These are phyloP conservation scores for Trichonephila clavata DNA, from an alignment of 1,140 invertebrate species.

Conservation along the genomic window DNA sequence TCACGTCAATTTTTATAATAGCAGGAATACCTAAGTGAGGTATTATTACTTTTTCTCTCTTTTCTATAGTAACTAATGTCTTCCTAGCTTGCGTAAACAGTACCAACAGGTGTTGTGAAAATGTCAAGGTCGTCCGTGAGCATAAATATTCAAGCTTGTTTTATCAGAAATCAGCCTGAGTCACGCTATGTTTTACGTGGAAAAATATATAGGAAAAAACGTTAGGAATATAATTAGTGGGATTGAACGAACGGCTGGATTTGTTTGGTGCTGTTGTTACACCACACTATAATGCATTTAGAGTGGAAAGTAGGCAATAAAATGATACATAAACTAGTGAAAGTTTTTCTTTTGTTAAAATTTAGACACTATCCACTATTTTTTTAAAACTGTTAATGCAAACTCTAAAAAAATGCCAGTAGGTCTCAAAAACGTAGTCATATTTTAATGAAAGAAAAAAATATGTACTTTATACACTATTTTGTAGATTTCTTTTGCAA, in stretches of 20 bases:
- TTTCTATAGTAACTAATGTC: conserved; percentile 26
- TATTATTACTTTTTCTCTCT: neutral
- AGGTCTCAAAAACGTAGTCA: no score
- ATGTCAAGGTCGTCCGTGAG: conserved; percentile 38
- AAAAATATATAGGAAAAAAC: neutral
- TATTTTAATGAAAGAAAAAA: no score
- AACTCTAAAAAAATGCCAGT: no score
- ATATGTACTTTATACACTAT: no score
- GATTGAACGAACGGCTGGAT: no score
- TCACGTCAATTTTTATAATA: neutral
- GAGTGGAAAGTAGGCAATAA: neutral
- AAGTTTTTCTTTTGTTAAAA: no score
- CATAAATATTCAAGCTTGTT: conserved; percentile 39
- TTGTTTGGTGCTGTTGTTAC: no score
- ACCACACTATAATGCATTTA: neutral
- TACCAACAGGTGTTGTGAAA: conserved; percentile 49
- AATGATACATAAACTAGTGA: no score
- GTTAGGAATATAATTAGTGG: no score
- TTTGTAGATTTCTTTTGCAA: no score
- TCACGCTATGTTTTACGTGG: conserved; percentile 35
- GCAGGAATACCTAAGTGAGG: neutral
- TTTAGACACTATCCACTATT: no score
- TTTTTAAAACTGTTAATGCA: no score
- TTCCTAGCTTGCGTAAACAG: conserved; percentile 63
- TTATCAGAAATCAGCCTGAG: conserved; percentile 28